These are phyloP conservation scores for Anarrhichthys ocellatus DNA, from an alignment of 2,113 vertebrate genomes.

Conservation along the genomic window DNA sequence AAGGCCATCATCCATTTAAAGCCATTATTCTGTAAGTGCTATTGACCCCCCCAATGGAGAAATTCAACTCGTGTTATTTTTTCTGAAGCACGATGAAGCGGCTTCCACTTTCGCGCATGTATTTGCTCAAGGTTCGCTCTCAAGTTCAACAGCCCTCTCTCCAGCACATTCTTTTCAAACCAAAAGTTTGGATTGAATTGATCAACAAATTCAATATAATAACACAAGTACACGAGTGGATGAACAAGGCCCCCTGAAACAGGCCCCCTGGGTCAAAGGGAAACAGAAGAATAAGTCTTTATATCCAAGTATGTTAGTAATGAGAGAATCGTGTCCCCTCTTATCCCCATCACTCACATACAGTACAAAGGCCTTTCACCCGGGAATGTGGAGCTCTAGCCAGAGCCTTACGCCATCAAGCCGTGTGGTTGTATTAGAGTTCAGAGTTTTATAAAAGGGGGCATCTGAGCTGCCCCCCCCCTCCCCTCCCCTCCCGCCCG, in stretches of 20 bases:
- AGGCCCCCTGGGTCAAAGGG: constrained; percentile 7
- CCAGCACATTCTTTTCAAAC: constrained; percentile 29
- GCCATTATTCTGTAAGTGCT: constrained; percentile 19
- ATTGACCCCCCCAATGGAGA: constrained; percentile 29
- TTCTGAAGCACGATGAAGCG: constrained; percentile 22
- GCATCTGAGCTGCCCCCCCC: constrained; percentile 29
- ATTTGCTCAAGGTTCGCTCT: constrained; percentile 50
- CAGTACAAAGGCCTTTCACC: constrained; percentile 12
- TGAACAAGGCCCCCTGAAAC: background rate
- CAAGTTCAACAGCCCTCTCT: constrained; percentile 52
- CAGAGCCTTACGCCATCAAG: constrained; percentile 10
- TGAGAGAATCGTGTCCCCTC: background rate
- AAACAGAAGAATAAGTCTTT: constrained; percentile 2
- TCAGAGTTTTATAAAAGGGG: constrained; percentile 27
- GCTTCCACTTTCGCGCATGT: constrained; percentile 8
- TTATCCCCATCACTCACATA: background rate
- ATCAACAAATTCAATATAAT: background rate
- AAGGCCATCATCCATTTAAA: constrained; percentile 47
- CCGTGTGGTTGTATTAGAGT: constrained; percentile 45
- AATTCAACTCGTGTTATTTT: constrained; percentile 41
- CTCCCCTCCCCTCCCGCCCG: background rate
- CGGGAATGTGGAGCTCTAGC: constrained; percentile 2
- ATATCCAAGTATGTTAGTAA: background rate
- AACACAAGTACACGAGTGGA: background rate
- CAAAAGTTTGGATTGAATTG: background rate